Evolutionary conservation across 1,140 invertebrate genomes (phyloP), one percentile per base, ranked within the genome.

Genomic region (Eupeodes corollae): DNA sequence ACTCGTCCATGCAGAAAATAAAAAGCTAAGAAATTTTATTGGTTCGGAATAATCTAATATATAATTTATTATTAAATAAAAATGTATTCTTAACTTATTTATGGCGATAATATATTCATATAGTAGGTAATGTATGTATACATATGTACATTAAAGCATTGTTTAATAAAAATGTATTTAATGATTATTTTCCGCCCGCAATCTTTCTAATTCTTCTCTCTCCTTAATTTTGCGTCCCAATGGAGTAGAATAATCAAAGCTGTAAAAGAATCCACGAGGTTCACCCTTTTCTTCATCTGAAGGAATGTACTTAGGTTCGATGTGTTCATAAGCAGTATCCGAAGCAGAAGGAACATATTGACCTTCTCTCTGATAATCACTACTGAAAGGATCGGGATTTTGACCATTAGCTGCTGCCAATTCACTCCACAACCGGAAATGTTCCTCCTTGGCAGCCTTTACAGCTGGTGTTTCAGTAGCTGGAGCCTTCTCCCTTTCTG

Each of bases 201-300:
- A 54, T 13, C 49, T 57, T 38, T 66, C 63, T 18, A 66, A 50
- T 30, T 67, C 63, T 40, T 54, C 63, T 5, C 63, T 61, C 46
- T 67, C 63, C 21, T 61, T 56, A 51, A 64, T 64, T 52, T 67
- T 67, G 32, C 63, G 61, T 48, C 64, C 33, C 46, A 67, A 42
- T 8, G 59, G 77, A 10, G 79, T 78, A 31, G 79, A 78, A 61
- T 81, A 81, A 51, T 76, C 74, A 66, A 76, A 79, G 48, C 71
- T 75, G 58, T 81, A 81, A 71, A 78, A 80, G 70, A 81, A 81
- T 44, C 79, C 79, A 59, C 74, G 75, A 33, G 79, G 79, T 26
- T 77, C 77, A n/a, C 78, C 78, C 50, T 57, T 59, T 55, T 73
- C 69, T 53, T 71, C 69, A 21, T 59, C 59, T 26, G 62, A 62